Conservation (phyloP, 2,113 vertebrate species). For the Leptobrachium ailaonicum region DNA sequence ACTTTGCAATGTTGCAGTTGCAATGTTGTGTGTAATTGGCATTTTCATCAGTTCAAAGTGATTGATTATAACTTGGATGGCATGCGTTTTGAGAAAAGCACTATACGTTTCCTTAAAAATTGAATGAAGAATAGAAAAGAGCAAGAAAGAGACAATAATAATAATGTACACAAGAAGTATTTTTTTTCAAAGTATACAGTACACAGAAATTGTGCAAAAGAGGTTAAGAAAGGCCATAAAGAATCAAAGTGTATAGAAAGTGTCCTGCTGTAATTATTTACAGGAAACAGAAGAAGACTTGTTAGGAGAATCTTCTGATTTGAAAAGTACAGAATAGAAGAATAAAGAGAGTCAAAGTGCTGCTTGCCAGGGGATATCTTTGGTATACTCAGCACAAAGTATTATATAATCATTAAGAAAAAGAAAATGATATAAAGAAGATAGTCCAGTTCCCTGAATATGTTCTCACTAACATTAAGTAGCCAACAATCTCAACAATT, state of each 20-base stretch:
- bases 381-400: background rate
- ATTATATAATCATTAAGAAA: no score
- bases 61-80: no score
- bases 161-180: background rate
- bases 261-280: background rate
- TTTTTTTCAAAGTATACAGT: slow-evolving; percentile 5
- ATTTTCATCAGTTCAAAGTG: no score
- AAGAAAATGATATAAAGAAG: background rate
- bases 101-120: background rate
- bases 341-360: slow-evolving; percentile 9
- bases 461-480: background rate
- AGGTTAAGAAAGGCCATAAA: slow-evolving; percentile 14
- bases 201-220: slow-evolving; percentile 12
- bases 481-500: background rate
- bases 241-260: background rate
- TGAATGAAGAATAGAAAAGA: background rate
- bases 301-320: background rate
- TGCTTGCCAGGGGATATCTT: background rate
- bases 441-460: background rate
- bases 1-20: no score
- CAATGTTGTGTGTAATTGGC: no score
- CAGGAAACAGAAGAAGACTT: slow-evolving; percentile 11
- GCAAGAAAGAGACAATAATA: slow-evolving; percentile 4
- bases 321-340: slow-evolving; percentile 25
- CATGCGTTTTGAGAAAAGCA: no score